Evolutionary conservation across 2,888 invertebrate species (phyloP).

Genomic region (Lottia gigantea): DNA sequence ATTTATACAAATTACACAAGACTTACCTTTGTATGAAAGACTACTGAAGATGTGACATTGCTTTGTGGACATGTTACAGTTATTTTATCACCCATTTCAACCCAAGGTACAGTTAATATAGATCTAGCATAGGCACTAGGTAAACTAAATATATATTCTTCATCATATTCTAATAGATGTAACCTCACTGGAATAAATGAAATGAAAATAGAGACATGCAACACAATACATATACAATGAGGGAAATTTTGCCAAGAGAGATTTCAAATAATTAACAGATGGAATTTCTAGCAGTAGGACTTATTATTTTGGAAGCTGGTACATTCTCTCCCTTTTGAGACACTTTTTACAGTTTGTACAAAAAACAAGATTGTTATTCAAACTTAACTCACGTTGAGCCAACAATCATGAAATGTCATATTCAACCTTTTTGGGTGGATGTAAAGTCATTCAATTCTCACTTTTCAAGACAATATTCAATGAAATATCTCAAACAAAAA

Average conservation of each 20-base stretch:
- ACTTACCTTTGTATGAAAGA: conserved; percentile 71
- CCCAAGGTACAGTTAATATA: conserved; percentile 71
- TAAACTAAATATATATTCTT: conserved; percentile 69
- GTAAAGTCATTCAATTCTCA: too few species aligned
- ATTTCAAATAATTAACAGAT: too few species aligned
- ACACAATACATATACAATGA: neutral
- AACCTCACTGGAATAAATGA: conserved; percentile 50
- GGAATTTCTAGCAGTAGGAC: neutral
- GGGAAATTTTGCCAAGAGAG: neutral
- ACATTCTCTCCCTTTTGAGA: neutral
- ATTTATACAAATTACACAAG: too few species aligned
- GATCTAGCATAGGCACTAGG: conserved; percentile 71
- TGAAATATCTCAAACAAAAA: too few species aligned
- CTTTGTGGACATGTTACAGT: conserved; percentile 67
- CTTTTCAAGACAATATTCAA: too few species aligned
- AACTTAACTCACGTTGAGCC: neutral
- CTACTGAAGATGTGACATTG: conserved; percentile 66
- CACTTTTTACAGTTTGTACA: neutral
- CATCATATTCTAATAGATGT: conserved; percentile 58
- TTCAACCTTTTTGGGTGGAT: too few species aligned
- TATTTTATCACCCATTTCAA: conserved; percentile 71
- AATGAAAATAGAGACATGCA: neutral
- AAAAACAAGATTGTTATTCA: neutral
- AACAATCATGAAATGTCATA: neutral
- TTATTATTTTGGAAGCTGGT: too few species aligned